phyloP scores from a whole-genome alignment of 2,113 vertebrate species.

The Aptenodytes patagonicus region DNA sequence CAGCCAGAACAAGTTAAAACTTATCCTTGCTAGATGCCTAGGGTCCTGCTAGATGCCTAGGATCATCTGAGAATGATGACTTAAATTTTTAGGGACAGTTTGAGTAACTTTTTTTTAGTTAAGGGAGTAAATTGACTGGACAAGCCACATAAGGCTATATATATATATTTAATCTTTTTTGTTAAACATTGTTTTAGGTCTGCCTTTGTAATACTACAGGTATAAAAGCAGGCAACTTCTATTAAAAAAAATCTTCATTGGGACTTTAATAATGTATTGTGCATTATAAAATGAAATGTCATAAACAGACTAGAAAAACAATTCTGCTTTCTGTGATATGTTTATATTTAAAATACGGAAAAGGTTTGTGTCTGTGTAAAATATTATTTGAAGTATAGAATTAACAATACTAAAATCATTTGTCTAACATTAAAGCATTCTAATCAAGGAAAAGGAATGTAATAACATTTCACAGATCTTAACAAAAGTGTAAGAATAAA shows the following conservation, averaged over 20 bases:
- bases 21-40: not conserved
- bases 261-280: constrained; percentile 70
- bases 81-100: not conserved
- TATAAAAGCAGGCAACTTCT: constrained; percentile 74
- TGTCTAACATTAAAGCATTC: not conserved
- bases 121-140: not conserved
- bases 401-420: constrained; percentile 34
- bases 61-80: not conserved
- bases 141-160: not conserved
- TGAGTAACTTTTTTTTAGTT: not conserved
- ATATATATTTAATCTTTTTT: not conserved
- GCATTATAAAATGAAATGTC: constrained; percentile 72
- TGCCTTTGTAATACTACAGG: constrained; percentile 69
- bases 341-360: constrained; percentile 76
- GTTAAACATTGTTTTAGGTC: constrained; percentile 55
- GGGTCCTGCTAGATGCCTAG: not conserved
- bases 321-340: constrained; percentile 48
- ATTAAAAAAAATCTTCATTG: constrained; percentile 42
- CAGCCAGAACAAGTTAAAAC: not conserved
- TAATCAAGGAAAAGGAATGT: not conserved
- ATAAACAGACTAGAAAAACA: constrained; percentile 70
- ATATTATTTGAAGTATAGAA: constrained; percentile 32
- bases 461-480: not conserved
- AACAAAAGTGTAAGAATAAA: not conserved
- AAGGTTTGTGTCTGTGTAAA: not conserved